Conservation (phyloP, 2,113 vertebrate species). For the Arenaria interpres region DNA sequence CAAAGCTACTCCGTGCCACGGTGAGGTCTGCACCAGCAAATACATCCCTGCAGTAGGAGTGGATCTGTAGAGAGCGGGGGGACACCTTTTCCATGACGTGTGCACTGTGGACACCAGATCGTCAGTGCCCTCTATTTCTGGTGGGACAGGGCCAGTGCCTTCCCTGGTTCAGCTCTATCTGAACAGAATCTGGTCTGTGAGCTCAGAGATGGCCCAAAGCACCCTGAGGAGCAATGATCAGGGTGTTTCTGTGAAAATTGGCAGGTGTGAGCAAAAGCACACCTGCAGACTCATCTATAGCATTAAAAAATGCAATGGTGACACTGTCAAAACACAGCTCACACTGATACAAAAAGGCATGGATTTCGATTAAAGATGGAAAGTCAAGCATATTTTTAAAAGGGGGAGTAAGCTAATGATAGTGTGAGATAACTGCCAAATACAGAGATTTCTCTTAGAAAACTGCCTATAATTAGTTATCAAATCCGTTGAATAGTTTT, state of each 20-base stretch:
- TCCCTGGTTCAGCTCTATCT: background rate
- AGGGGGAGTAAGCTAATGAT: background rate
- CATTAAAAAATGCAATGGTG: background rate
- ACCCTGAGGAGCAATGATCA: accelerated
- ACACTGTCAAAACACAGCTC: background rate
- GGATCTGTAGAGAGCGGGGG: background rate
- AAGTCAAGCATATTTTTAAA: background rate
- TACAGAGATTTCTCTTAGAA: background rate
- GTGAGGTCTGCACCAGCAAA: background rate
- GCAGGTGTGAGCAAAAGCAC: background rate
- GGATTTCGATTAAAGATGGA: background rate
- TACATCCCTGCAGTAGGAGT: no score
- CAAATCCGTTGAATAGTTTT: background rate
- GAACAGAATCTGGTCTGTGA: background rate
- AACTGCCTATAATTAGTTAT: background rate
- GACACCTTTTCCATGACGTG: background rate
- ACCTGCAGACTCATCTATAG: background rate
- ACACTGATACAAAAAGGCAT: no score
- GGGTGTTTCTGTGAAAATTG: background rate
- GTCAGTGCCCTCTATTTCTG: background rate
- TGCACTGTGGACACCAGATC: background rate
- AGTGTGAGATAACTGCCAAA: background rate
- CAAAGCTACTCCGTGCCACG: background rate
- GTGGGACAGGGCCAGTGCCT: background rate
- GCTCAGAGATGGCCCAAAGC: background rate